Conservation (phyloP, 2,888 invertebrate genomes). For the Pammene fasciana region DNA sequence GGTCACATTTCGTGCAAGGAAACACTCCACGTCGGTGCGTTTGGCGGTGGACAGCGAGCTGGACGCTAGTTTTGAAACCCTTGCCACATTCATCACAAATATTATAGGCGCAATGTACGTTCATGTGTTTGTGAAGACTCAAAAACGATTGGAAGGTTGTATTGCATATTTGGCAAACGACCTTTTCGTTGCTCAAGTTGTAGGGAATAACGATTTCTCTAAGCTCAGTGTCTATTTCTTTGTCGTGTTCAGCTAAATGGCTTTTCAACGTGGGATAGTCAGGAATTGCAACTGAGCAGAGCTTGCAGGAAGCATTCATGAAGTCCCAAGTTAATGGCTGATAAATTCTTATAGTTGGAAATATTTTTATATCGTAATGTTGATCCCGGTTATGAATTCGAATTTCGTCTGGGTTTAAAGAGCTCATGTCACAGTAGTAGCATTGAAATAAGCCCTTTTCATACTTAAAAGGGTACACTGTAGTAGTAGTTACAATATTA, state of each 20-base stretch:
- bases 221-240: conserved; percentile 62
- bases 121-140: conserved; percentile 76
- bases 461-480: conserved; percentile 77
- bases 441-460: conserved; percentile 71
- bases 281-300: conserved; percentile 60
- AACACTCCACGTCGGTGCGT: conserved; percentile 71
- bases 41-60: conserved; percentile 70
- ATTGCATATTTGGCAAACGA: conserved; percentile 72
- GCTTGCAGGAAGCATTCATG: conserved; percentile 61
- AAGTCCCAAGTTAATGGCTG: conserved; percentile 77
- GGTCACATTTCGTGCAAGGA: conserved; percentile 70
- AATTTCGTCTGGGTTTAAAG: conserved; percentile 72
- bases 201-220: conserved; percentile 75
- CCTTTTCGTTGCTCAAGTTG: conserved; percentile 67
- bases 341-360: conserved; percentile 68
- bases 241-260: conserved; percentile 67
- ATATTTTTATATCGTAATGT: conserved; percentile 59
- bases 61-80: conserved; percentile 68
- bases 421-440: conserved; percentile 71
- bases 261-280: conserved; percentile 65
- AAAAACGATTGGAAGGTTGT: conserved; percentile 75
- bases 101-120: conserved; percentile 73
- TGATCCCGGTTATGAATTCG: conserved; percentile 64
- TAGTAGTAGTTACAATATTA: conserved; percentile 65
- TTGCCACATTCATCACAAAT: conserved; percentile 79